Conservation (phyloP, 23 tunicate species). For the Trididemnum miniatum region DNA sequence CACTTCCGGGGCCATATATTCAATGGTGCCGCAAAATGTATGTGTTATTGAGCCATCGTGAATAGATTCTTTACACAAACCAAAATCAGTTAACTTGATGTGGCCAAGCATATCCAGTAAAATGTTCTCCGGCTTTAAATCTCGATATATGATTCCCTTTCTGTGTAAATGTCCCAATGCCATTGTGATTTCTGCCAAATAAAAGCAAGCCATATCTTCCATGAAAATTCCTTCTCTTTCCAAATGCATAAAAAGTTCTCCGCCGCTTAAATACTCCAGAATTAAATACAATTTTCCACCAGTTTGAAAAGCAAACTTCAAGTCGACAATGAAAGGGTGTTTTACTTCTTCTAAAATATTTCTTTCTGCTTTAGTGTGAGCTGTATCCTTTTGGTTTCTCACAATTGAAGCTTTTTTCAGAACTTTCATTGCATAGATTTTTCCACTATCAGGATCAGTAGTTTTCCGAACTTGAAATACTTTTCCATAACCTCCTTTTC, state of each 20-base stretch:
- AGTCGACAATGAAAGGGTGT: constrained; percentile 96
- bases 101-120: constrained; percentile 86
- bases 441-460: constrained; percentile 63
- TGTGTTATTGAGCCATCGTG: constrained; percentile 89
- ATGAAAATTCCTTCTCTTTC: constrained; percentile 96
- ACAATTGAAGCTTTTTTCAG: constrained; percentile 97
- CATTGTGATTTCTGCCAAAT: constrained; percentile 92
- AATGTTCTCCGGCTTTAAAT: constrained; percentile 96
- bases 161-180: constrained; percentile 90
- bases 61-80: constrained; percentile 92
- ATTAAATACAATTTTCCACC: constrained; percentile 91
- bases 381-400: constrained; percentile 96
- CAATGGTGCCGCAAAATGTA: constrained; percentile 99
- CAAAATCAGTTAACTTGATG: constrained; percentile 97
- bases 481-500: constrained; percentile 99
- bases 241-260: constrained; percentile 93
- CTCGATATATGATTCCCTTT: constrained; percentile 84
- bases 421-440: constrained; percentile 96
- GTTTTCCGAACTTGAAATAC: constrained; percentile 95
- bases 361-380: constrained; percentile 98
- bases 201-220: constrained; percentile 96
- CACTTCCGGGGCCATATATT: constrained; percentile 99
- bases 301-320: constrained; percentile 96
- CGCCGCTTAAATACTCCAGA: constrained; percentile 92
- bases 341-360: constrained; percentile 96